Percentiles rank a stretch among this genome's conserved stretches.
These are phyloP conservation scores for Malachius bipustulatus DNA, from an alignment of 2,888 invertebrate species.

Conservation along the genomic window DNA sequence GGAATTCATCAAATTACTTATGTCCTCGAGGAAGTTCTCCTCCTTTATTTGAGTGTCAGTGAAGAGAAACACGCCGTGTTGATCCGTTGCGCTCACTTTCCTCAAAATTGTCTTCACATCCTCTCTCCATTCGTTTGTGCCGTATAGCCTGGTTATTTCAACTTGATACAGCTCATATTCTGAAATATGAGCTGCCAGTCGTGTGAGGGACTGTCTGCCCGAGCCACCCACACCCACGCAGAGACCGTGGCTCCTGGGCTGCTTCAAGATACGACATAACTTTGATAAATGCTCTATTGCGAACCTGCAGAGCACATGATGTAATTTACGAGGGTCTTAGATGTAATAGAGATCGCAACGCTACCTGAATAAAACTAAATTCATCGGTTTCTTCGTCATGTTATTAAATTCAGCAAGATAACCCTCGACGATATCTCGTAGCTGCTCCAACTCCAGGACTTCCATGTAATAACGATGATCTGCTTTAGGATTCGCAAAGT, in stretches of 20 bases:
- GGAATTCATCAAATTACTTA: constrained; percentile 83
- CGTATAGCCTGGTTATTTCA: constrained; percentile 81
- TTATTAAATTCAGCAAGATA: constrained; percentile 86
- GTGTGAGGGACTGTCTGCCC: constrained; percentile 81
- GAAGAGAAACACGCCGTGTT: constrained; percentile 82
- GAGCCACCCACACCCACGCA: constrained; percentile 85
- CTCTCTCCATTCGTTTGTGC: constrained; percentile 78
- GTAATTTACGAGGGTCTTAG: neutral
- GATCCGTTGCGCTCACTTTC: constrained; percentile 72
- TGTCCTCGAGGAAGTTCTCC: constrained; percentile 85
- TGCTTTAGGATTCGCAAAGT: constrained; percentile 89
- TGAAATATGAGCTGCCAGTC: constrained; percentile 84
- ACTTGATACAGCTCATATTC: constrained; percentile 89
- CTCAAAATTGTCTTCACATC: constrained; percentile 73
- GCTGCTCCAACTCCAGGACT: constrained; percentile 67
- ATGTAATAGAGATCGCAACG: too few species aligned
- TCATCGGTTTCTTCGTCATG: constrained; percentile 95
- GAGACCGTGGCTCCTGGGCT: constrained; percentile 80
- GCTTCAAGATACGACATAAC: constrained; percentile 80
- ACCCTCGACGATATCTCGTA: constrained; percentile 73
- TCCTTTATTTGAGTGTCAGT: constrained; percentile 89
- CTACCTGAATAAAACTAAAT: constrained; percentile 77
- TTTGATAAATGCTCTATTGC: constrained; percentile 90
- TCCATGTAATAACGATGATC: constrained; percentile 82
- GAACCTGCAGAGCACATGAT: constrained; percentile 48